Conservation (phyloP, 30 jellyfish, hydroid and myxozoan species). For the Chrysaora quinquecirrha region DNA sequence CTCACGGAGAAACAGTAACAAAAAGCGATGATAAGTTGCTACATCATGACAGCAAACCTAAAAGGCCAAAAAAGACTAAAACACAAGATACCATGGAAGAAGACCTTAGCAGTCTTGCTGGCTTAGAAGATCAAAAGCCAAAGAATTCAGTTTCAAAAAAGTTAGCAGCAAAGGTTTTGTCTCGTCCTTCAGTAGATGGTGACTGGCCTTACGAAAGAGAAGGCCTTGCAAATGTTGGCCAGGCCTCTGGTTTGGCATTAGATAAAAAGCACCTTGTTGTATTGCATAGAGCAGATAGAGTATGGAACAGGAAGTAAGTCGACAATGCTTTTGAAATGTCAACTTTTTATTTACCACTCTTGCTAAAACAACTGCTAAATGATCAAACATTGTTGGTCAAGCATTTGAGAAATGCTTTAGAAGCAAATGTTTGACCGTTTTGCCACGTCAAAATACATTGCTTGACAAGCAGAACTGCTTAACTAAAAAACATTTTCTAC, state of each 20-base stretch:
- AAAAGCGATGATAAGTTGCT: neutral
- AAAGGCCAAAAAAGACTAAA: too few species aligned
- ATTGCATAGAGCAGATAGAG: conserved; percentile 77
- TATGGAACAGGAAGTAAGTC: conserved; percentile 72
- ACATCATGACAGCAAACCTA: too few species aligned
- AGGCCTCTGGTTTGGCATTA: conserved; percentile 60
- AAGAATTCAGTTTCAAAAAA: neutral
- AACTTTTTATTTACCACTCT: too few species aligned
- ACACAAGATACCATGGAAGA: conserved; percentile 17
- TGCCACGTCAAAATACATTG: too few species aligned
- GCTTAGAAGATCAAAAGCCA: conserved; percentile 1
- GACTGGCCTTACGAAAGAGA: conserved; percentile 65
- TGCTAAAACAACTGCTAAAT: too few species aligned
- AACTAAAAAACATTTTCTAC: too few species aligned
- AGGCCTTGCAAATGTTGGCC: conserved; percentile 40
- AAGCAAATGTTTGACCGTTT: too few species aligned
- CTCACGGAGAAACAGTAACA: neutral
- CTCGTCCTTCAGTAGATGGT: conserved; percentile 50
- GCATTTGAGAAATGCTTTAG: too few species aligned
- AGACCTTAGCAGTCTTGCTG: conserved; percentile 28
- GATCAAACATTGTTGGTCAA: too few species aligned
- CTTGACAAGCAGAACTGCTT: too few species aligned
- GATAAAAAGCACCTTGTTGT: conserved; percentile 32
- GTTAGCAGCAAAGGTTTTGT: neutral
- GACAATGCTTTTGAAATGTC: too few species aligned